These are phyloP conservation scores for Salminus brasiliensis DNA, from an alignment of 2,113 vertebrate genomes.

Conservation along the genomic window DNA sequence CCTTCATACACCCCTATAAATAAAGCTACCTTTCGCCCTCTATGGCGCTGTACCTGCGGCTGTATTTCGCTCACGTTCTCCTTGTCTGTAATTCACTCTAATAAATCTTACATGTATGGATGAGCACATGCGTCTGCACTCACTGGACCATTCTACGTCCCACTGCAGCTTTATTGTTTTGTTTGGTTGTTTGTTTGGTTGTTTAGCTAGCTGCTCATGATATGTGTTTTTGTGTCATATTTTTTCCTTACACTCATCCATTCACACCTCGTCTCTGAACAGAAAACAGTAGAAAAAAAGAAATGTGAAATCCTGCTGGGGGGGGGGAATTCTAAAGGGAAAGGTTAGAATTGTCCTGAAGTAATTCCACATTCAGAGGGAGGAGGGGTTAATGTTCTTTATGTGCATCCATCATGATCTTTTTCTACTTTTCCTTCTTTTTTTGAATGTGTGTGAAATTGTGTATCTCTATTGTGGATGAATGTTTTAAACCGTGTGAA, in stretches of 20 bases:
- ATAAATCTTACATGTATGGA: background rate
- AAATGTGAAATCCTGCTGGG: conserved; percentile 31
- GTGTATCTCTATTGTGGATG: conserved; percentile 36
- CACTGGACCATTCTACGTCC: conserved; percentile 44
- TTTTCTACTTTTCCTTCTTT: conserved; percentile 7
- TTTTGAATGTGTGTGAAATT: conserved; percentile 58
- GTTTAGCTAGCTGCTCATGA: background rate
- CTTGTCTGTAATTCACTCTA: background rate
- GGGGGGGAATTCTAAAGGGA: conserved; percentile 59
- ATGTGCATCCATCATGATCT: background rate
- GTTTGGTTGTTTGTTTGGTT: background rate
- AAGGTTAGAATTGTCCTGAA: conserved; percentile 44
- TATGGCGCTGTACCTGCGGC: background rate
- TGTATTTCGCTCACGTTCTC: background rate
- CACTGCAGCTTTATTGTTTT: conserved; percentile 7
- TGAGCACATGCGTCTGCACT: conserved; percentile 32
- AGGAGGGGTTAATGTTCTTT: conserved; percentile 12
- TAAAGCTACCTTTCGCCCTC: background rate
- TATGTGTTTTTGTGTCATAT: background rate
- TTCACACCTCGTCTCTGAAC: background rate
- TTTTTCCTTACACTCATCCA: background rate
- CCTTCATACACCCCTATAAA: background rate
- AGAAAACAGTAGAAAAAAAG: background rate
- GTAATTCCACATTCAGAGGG: conserved; percentile 50
- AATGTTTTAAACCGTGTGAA: conserved; percentile 17